Conservation (phyloP, 2,888 invertebrate genomes). For the Lamellibrachia columna region DNA sequence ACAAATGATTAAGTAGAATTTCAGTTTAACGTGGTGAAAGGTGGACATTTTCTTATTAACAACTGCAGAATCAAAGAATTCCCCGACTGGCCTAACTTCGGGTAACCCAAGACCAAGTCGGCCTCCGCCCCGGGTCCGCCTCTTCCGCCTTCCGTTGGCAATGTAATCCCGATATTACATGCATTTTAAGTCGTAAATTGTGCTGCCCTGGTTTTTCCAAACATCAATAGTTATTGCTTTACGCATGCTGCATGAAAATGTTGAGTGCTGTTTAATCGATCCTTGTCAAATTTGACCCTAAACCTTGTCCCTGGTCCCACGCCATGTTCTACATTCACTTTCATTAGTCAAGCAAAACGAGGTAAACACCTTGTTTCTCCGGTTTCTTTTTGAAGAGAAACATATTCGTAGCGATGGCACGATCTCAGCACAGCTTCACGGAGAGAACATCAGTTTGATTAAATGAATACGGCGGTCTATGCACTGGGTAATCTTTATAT, state of each 20-base stretch:
- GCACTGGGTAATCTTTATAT: background rate
- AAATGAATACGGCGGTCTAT: constrained; percentile 5
- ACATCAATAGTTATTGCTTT: background rate
- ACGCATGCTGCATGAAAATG: background rate
- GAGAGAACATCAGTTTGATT: background rate
- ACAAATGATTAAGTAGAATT: background rate
- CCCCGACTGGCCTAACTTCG: background rate
- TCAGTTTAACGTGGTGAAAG: background rate
- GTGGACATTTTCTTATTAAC: background rate
- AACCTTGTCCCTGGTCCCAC: background rate
- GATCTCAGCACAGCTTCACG: background rate
- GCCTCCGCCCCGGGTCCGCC: background rate
- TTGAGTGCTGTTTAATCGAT: background rate
- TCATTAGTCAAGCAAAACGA: background rate
- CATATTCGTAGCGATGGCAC: background rate
- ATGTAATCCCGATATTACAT: background rate
- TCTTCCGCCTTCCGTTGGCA: background rate
- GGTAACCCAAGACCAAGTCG: background rate
- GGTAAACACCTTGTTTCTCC: background rate
- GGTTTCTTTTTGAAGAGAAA: constrained; percentile 12
- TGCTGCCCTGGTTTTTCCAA: background rate
- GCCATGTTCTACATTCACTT: background rate
- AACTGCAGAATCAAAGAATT: background rate
- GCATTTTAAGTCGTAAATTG: background rate
- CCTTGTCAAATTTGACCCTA: background rate